Evolutionary conservation across 2,113 vertebrate genomes (phyloP), one percentile per base, ranked within the genome.

Genomic region (Pelodiscus sinensis): DNA sequence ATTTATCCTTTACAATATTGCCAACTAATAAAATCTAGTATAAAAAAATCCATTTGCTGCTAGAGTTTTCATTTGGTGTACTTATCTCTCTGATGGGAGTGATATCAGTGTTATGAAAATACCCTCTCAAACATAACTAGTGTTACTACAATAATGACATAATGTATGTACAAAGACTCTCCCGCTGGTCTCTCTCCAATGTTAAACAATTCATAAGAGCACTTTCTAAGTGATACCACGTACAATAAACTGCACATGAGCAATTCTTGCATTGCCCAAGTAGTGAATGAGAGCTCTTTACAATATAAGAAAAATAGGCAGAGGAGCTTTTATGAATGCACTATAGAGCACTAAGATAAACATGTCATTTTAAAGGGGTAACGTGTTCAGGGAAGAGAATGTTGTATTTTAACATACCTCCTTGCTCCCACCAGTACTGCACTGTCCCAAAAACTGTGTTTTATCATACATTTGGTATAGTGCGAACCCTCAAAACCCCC

Each of bases 341-440:
- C 81, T 82, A 56, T 84, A 95, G 96, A 95, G 81, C 79, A 94
- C 27, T 80, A 86, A 94, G 94, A 96, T 94, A 97, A 96, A 94
- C 93, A 95, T 85, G 90, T 88, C 95, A 95, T 97, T 95, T 95
- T 25, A 91, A 0, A 2, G 68, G n/a, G 84, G 65, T 93, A 96
- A 90, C 25, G 65, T 0, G 9, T 68, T 82, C 88, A 87, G 73
- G 83, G 81, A 82, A 85, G 73, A 79, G 82, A 90, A 91, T 86
- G 65, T 89, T 88, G 73, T 65, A 65, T 38, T 93, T 96, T 15
- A 92, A 85, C 38, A 35, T 9, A 60, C 79, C 86, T 73, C 62
- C 73, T 87, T 90, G 93, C 58, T 62, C 65, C 9, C 31, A 71
- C 18, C 65, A 35, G 29, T 71, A 71, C 18, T 35, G 18, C 31